phyloP scores from a whole-genome alignment of 2,113 vertebrate genomes.

The Phainopepla nitens region DNA sequence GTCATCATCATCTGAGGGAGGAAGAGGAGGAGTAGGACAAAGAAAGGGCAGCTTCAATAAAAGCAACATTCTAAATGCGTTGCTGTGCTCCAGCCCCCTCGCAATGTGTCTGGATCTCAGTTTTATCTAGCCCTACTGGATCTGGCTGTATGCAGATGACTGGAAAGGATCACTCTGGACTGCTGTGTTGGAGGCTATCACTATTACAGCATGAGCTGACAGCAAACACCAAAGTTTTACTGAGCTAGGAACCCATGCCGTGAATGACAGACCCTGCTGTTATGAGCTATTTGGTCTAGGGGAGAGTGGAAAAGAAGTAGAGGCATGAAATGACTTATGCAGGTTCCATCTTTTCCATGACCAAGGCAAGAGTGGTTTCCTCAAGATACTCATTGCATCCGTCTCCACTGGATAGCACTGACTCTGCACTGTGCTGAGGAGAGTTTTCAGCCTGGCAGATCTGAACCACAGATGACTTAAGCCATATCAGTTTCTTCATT shows the following conservation, averaged over 20 bases:
- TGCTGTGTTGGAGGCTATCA: neutral
- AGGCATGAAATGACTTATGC: neutral
- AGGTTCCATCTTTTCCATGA: neutral
- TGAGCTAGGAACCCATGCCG: neutral
- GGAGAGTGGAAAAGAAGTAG: fast-evolving
- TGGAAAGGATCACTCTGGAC: neutral
- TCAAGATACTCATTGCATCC: fast-evolving
- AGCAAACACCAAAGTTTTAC: neutral
- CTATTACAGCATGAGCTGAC: neutral
- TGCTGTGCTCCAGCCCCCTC: neutral
- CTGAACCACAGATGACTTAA: neutral
- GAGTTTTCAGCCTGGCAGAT: neutral
- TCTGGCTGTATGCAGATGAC: neutral
- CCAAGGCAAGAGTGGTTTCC: neutral
- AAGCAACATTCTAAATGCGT: neutral
- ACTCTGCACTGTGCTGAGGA: neutral
- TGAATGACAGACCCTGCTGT: neutral
- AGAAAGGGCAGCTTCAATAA: constrained; percentile 27
- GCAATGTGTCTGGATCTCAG: neutral
- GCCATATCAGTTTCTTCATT: neutral
- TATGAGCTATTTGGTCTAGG: neutral
- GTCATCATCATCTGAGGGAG: constrained; percentile 36
- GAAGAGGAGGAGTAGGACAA: constrained; percentile 13
- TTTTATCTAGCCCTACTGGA: neutral
- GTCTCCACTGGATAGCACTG: neutral